Base-by-base conservation (phyloP, 2,888 invertebrate species). In the Elgonia sp. region DNA sequence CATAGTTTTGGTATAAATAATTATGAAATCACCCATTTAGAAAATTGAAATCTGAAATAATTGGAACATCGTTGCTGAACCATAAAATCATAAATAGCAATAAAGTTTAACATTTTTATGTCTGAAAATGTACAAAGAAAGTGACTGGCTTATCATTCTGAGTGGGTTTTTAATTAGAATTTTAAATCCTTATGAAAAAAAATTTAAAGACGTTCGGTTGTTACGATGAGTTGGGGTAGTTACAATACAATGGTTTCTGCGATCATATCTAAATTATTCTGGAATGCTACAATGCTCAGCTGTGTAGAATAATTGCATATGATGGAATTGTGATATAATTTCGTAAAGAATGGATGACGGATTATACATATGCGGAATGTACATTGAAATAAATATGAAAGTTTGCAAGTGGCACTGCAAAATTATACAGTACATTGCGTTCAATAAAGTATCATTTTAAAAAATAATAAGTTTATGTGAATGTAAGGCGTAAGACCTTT, bases 301-400 rank as follows among this genome's bases (percentile, higher is more conserved):
- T 84, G 72, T 67, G 75, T 21, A 81, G 81, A 81, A 86, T 86
- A 86, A 86, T 86, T 86, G 86, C 75, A 57, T 86, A 81, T 70
- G 86, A 81, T 86, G 81, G 76, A 86, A 81, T 76, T 70, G 57
- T 86, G 81, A 86, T 86, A 81, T 75, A 75, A 75, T 81, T 81
- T 53, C 21, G 53, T 42, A 67, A 81, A 75, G 65, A 86, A 86
- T 18, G 46, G 55, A 76, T 62, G 86, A 76, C 75, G 69, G 75
- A 80, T 86, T 76, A 53, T 70, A 42, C 55, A 21, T 29, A 50
- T 14, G 39, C 39, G 69, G 67, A 69, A 79, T 60, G 75, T 53
- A 62, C 42, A 14, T 7, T 21, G 55, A 65, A 50, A 76, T 76
- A 12, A 46, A 50, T 67, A 18, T 42, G 20, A 55, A 50, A 21